A percentile compares a stretch with the other conserved stretches of the same genome.
Conservation (phyloP, 2,113 vertebrate species). For the Bucco capensis region DNA sequence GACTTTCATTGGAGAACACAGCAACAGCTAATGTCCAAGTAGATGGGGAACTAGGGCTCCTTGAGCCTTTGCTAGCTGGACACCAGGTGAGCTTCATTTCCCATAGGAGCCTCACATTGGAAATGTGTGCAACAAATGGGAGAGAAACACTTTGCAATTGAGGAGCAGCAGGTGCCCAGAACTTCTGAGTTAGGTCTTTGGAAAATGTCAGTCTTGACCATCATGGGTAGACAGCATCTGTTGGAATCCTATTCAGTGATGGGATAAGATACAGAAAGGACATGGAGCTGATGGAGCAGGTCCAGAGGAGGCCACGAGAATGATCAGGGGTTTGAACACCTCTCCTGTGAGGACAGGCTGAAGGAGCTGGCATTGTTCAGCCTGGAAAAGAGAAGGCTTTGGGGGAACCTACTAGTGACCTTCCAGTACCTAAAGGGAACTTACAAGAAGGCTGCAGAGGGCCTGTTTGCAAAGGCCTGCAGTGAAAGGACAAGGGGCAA, state of each 20-base stretch:
- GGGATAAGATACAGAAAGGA: too few relatives aligned
- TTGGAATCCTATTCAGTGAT: neutral
- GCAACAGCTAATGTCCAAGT: neutral
- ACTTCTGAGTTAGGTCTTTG: neutral
- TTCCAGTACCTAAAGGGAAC: too few relatives aligned
- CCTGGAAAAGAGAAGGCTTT: too few relatives aligned
- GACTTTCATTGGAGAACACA: neutral
- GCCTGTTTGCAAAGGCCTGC: too few relatives aligned
- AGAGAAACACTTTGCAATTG: neutral
- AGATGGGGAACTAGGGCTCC: neutral
- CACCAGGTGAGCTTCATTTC: neutral
- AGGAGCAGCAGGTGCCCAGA: neutral
- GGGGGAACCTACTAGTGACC: too few relatives aligned
- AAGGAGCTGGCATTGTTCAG: too few relatives aligned
- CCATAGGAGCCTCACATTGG: rapidly evolving
- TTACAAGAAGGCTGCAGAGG: too few relatives aligned
- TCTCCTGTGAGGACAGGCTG: too few relatives aligned
- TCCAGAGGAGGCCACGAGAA: too few relatives aligned
- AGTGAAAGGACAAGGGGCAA: too few relatives aligned
- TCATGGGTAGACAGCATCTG: neutral
- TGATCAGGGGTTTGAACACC: too few relatives aligned
- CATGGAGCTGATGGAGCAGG: too few relatives aligned
- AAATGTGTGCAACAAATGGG: neutral
- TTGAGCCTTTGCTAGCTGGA: rapidly evolving
- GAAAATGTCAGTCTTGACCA: neutral